Base-by-base conservation (phyloP, 2,113 vertebrate genomes). In the Percina caprodes region DNA sequence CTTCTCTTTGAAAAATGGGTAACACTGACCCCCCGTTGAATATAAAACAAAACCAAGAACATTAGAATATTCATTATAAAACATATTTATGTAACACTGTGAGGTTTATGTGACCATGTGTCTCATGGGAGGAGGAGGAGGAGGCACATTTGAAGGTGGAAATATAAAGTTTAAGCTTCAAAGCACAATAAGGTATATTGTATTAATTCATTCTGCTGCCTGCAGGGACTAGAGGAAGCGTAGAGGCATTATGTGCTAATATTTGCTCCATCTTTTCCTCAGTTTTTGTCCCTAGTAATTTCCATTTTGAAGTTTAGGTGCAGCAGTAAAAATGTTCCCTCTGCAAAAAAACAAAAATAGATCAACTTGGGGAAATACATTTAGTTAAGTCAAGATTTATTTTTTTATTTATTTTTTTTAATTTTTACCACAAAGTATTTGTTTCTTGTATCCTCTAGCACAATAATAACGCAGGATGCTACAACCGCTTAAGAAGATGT, bases 201-300 rank as follows among this genome's bases (percentile, higher is more conserved):
- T 85, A 93, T 92, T 90, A 89, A 93, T 94, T 90, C 80, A 92
- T 92, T 80, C 88, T 86, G 79, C 80, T 11, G 91, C 89, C 91
- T 92, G 77, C 85, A 69, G 91, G 88, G 85, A 91, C 77, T 4
- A 69, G 26, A 81, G 85, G 89, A 89, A 90, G 86, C 61, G 4
- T 21, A 18, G 52, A 62, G 73, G 89, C 79, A 80, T 88, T 74
- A 85, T 77, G 56, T 78, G 75, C 74, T 79, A 61, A 78, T 76
- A 77, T 87, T 79, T 79, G 51, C 85, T 80, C 63, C 72, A 79
- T 83, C 26, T 85, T 63, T 81, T 51, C 79, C 75, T 79, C 69
- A 42, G 11, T 74, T 84, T 77, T 54, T 80, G 81, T 85, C 62
- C 63, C 21, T 6, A 51, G 3, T 89, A 58, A 86, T 89, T 90